Evolutionary conservation across 2,113 vertebrate species (phyloP).

Genomic region (Trachemys scripta): DNA sequence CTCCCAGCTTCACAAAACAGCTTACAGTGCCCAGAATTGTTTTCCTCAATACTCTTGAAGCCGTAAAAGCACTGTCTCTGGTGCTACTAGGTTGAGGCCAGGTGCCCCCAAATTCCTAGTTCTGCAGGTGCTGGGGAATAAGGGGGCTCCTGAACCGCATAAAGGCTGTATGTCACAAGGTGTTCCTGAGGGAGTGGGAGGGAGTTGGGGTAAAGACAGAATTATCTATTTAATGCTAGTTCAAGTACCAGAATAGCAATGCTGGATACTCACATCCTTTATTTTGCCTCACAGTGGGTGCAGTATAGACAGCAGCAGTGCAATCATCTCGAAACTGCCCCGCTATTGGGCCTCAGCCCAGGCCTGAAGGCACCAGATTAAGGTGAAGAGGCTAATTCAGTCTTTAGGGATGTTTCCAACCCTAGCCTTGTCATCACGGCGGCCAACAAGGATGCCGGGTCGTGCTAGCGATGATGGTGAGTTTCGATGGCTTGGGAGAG

Average conservation of each 20-base stretch:
- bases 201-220: neutral
- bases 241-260: neutral
- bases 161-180: neutral
- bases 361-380: neutral
- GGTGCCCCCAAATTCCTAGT: neutral
- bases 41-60: neutral
- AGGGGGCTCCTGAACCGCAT: neutral
- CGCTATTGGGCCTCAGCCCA: neutral
- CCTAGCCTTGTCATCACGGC: neutral
- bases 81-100: neutral
- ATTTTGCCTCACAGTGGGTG: neutral
- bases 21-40: neutral
- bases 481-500: neutral
- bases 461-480: neutral
- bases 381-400: accelerated
- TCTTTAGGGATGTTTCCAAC: neutral
- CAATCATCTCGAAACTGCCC: neutral
- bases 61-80: neutral
- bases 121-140: neutral
- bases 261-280: accelerated
- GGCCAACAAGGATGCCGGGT: neutral
- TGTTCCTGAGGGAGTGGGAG: neutral
- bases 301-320: neutral
- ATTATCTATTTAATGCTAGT: neutral
- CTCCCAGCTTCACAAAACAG: neutral